These are phyloP conservation scores for Elmis aenea DNA, from an alignment of 2,888 invertebrate species.

Conservation along the genomic window DNA sequence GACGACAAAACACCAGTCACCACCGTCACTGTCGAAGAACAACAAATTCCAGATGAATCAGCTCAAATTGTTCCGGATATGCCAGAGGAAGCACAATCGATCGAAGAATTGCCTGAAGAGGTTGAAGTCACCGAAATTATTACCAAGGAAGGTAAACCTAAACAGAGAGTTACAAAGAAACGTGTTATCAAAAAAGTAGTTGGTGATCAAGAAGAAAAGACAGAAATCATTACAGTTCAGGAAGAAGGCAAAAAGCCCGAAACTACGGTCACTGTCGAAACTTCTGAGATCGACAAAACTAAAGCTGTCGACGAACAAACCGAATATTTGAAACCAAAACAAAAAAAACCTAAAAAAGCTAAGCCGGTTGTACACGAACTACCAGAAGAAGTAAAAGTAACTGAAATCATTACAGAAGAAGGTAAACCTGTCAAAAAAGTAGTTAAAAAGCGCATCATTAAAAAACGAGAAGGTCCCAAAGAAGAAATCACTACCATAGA, in stretches of 20 bases:
- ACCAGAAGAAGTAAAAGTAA: conserved; percentile 24
- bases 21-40: conserved; percentile 31
- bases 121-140: conserved; percentile 30
- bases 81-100: conserved; percentile 25
- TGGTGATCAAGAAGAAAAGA: conserved; percentile 29
- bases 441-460: conserved; percentile 18
- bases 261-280: conserved; percentile 34
- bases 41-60: conserved; percentile 18
- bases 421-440: conserved; percentile 18
- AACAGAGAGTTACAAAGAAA: conserved; percentile 35
- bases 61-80: conserved; percentile 13
- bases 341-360: conserved; percentile 15
- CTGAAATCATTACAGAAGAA: conserved; percentile 22
- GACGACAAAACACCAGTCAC: conserved; percentile 32
- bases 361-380: conserved; percentile 25
- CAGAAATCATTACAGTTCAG: conserved; percentile 33
- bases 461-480: conserved; percentile 35
- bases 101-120: conserved; percentile 39
- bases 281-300: no score
- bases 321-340: no score
- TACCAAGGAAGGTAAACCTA: conserved; percentile 30
- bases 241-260: conserved; percentile 35
- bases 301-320: no score
- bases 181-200: conserved; percentile 38
- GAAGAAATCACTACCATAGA: conserved; percentile 42